phyloP scores from a whole-genome alignment of 2,888 invertebrate species.

The Ormyrus rosae region DNA sequence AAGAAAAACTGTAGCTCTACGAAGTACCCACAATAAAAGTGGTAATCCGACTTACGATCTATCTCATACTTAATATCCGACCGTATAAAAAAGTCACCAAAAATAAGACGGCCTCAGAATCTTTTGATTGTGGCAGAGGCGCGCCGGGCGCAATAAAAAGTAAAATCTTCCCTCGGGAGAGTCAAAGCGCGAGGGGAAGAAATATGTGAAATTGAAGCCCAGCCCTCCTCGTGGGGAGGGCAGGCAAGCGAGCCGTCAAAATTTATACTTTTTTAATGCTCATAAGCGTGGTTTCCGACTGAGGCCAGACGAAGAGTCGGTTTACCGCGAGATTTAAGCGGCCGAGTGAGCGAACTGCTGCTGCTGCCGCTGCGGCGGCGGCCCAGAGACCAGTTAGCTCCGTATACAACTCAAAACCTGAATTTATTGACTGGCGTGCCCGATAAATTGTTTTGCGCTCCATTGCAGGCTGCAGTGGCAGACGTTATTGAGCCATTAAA shows the following conservation, averaged over 20 bases:
- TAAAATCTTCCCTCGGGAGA: too few relatives aligned
- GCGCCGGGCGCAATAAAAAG: too few relatives aligned
- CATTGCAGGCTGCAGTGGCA: constrained; percentile 59
- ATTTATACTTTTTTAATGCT: constrained; percentile 51
- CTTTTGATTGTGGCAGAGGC: too few relatives aligned
- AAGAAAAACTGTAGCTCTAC: too few relatives aligned
- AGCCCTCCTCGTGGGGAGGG: too few relatives aligned
- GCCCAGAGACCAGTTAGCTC: constrained; percentile 49
- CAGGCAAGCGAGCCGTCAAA: not conserved
- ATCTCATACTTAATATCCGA: too few relatives aligned
- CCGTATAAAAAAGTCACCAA: too few relatives aligned
- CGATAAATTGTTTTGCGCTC: constrained; percentile 70
- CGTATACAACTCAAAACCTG: constrained; percentile 65
- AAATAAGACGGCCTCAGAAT: too few relatives aligned
- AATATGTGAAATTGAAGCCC: too few relatives aligned
- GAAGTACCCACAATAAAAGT: too few relatives aligned
- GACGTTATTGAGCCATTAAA: constrained; percentile 74
- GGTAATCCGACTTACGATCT: too few relatives aligned
- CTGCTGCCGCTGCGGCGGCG: not conserved
- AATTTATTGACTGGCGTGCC: constrained; percentile 71
- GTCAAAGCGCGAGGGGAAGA: too few relatives aligned
- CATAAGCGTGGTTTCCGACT: constrained; percentile 33
- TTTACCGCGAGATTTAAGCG: constrained; percentile 24
- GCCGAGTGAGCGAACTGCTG: not conserved
- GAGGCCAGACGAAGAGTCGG: constrained; percentile 40